phyloP scores from a whole-genome alignment of 2,113 vertebrate genomes.

The Ivindomyrus marchei region DNA sequence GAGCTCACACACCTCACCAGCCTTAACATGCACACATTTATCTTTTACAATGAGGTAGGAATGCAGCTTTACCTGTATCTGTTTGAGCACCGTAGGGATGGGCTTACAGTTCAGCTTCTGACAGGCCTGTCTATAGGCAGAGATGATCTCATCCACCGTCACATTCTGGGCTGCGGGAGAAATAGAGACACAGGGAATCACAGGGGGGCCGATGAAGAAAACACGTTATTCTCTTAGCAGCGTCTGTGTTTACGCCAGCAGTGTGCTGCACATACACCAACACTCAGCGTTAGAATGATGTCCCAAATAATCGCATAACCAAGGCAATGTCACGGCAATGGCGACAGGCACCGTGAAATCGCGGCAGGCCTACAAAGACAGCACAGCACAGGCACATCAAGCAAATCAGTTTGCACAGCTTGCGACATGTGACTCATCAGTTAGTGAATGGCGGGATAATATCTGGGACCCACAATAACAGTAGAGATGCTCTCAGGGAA shows the following conservation, averaged over 20 bases:
- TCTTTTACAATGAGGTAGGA: neutral
- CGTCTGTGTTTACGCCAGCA: neutral
- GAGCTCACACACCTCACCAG: neutral
- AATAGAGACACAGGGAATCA: neutral
- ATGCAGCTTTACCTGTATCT: conserved; percentile 75
- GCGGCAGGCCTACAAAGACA: neutral
- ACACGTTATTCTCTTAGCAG: neutral
- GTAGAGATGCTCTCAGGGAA: neutral
- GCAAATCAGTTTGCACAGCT: neutral
- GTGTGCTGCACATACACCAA: neutral
- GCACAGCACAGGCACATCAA: neutral
- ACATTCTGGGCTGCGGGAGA: conserved; percentile 80
- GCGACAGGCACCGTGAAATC: neutral
- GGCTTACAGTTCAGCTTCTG: conserved; percentile 91
- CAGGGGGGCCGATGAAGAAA: neutral
- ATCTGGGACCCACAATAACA: neutral
- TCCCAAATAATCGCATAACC: neutral
- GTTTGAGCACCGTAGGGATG: conserved; percentile 82
- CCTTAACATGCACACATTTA: neutral
- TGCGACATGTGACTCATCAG: neutral
- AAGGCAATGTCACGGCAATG: neutral
- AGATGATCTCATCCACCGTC: conserved; percentile 80
- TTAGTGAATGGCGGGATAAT: neutral
- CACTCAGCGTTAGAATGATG: neutral
- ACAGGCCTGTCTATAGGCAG: conserved; percentile 81